Evolutionary conservation across 1,140 invertebrate genomes (phyloP).

Genomic region (Drosophila seguyi): DNA sequence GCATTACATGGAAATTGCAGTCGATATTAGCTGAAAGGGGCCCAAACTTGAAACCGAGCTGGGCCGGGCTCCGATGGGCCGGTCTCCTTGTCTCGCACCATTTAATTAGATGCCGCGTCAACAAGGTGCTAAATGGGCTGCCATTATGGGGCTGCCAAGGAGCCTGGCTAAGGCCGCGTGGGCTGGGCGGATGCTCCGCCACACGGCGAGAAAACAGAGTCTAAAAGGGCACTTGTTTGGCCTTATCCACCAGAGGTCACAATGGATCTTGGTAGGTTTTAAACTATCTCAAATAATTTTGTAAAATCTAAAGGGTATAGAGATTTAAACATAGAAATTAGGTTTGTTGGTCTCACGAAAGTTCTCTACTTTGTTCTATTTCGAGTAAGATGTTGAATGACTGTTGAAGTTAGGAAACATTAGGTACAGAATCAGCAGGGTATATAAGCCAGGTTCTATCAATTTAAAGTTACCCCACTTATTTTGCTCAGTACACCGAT

Average conservation of each 20-base stretch:
- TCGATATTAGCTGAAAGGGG: slow-evolving; percentile 53
- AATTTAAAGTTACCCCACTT: not conserved
- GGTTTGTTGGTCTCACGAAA: too few species aligned
- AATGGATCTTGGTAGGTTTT: not conserved
- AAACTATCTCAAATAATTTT: not conserved
- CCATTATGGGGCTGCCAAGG: slow-evolving; percentile 52
- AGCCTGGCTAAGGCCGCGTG: slow-evolving; percentile 48
- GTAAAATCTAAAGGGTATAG: not conserved
- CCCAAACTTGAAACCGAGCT: slow-evolving; percentile 25
- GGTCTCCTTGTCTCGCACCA: slow-evolving; percentile 44
- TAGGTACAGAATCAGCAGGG: not conserved
- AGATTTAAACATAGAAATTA: too few species aligned
- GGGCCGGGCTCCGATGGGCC: slow-evolving; percentile 20
- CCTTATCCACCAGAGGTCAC: not conserved
- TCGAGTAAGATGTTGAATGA: not conserved
- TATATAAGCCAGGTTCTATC: not conserved
- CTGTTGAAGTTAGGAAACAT: not conserved
- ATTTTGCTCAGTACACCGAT: slow-evolving; percentile 7
- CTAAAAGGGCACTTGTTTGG: not conserved
- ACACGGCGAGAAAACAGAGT: not conserved
- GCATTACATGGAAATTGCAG: slow-evolving; percentile 78
- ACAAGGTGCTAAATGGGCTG: slow-evolving; percentile 82
- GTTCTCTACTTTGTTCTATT: not conserved
- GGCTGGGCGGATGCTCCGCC: slow-evolving; percentile 31
- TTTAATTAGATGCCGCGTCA: slow-evolving; percentile 84